Evolutionary conservation across 2,888 invertebrate species (phyloP).

Genomic region (Ethmia dodecea): DNA sequence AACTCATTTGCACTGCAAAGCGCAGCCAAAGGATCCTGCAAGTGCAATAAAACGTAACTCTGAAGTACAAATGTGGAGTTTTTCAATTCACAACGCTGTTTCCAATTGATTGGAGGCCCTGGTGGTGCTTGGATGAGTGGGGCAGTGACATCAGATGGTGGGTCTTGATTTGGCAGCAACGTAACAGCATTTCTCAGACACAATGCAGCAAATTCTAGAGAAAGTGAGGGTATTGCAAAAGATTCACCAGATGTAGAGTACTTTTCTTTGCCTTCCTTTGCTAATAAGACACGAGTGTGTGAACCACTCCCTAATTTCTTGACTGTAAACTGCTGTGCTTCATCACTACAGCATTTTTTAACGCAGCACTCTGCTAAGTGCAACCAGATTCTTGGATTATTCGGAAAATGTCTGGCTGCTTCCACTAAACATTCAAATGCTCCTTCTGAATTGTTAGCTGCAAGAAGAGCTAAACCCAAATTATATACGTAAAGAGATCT

Average conservation of each 20-base stretch:
- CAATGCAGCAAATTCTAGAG: slow-evolving; percentile 92
- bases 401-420: slow-evolving; percentile 89
- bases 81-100: slow-evolving; percentile 78
- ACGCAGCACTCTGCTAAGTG: slow-evolving; percentile 96
- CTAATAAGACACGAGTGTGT: slow-evolving; percentile 57
- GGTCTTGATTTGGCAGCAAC: slow-evolving; percentile 79
- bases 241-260: slow-evolving; percentile 80
- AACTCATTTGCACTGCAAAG: slow-evolving; percentile 87
- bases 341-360: slow-evolving; percentile 79
- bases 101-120: slow-evolving; percentile 79
- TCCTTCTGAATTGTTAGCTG: slow-evolving; percentile 86
- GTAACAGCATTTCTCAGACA: slow-evolving; percentile 91
- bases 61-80: slow-evolving; percentile 86
- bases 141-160: slow-evolving; percentile 44
- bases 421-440: slow-evolving; percentile 95
- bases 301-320: slow-evolving; percentile 66
- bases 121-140: slow-evolving; percentile 74
- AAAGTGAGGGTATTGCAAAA: slow-evolving; percentile 91
- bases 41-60: slow-evolving; percentile 89
- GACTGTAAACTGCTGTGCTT: slow-evolving; percentile 59
- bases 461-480: slow-evolving; percentile 89
- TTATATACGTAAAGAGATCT: slow-evolving; percentile 86
- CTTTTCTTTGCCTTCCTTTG: slow-evolving; percentile 59
- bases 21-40: slow-evolving; percentile 90
- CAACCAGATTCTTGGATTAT: slow-evolving; percentile 94